A percentile compares a stretch with the other conserved stretches of the same genome.
Conservation (phyloP, 2,888 invertebrate genomes). For the Pyrrhosoma nymphula region DNA sequence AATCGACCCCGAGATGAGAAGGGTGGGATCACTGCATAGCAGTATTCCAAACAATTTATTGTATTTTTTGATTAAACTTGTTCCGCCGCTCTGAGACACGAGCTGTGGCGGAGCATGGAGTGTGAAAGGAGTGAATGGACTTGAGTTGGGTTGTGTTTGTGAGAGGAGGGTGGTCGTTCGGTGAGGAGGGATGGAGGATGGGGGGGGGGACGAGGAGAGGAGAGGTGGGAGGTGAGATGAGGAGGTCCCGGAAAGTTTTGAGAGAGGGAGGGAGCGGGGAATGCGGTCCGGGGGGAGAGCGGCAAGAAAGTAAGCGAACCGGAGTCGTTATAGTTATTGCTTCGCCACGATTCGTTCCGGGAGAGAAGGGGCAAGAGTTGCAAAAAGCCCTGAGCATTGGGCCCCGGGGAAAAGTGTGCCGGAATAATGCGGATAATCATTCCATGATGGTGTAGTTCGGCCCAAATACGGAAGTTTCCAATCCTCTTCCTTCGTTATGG, state of each 20-base stretch:
- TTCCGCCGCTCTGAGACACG: neutral
- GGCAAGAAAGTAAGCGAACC: constrained; percentile 28
- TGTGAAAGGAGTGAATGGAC: neutral
- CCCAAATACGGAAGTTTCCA: constrained; percentile 17
- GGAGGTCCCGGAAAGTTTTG: neutral
- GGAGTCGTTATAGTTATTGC: constrained; percentile 28
- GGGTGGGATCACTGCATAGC: too few relatives aligned
- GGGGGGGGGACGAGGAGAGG: neutral
- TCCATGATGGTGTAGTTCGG: neutral
- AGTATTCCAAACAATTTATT: neutral
- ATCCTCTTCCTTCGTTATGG: neutral
- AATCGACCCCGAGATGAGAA: too few relatives aligned
- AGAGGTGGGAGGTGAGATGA: neutral
- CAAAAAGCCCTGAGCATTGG: constrained; percentile 11
- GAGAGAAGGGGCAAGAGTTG: constrained; percentile 1
- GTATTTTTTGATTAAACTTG: neutral
- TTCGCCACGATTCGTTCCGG: neutral
- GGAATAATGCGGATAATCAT: constrained; percentile 36
- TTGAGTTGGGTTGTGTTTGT: neutral
- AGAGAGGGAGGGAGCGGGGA: neutral
- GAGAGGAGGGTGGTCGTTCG: neutral
- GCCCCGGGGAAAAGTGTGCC: constrained; percentile 4
- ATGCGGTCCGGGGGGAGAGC: neutral
- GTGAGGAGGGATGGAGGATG: too few relatives aligned
- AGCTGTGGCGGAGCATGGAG: neutral